These are phyloP conservation scores for Pica pica DNA, from an alignment of 2,113 vertebrate genomes.

Conservation along the genomic window DNA sequence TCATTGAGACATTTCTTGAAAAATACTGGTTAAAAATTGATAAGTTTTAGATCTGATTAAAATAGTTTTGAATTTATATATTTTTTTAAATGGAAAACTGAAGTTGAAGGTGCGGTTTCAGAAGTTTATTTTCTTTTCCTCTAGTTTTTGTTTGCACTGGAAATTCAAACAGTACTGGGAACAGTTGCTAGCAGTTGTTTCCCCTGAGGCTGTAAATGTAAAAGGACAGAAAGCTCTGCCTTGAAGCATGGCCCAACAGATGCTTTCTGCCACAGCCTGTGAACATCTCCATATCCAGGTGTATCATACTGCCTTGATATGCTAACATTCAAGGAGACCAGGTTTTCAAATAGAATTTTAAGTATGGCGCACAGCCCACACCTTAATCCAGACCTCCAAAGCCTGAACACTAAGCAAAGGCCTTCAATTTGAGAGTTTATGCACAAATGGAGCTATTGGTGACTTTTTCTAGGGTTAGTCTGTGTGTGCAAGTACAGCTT, in stretches of 20 bases:
- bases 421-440: not conserved
- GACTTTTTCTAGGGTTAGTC: not conserved
- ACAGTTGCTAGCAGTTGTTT: not conserved
- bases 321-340: not conserved
- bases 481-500: not conserved
- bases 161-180: not conserved
- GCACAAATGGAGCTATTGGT: not conserved
- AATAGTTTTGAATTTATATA: not conserved
- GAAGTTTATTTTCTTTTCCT: not conserved
- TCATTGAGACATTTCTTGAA: not conserved
- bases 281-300: not conserved
- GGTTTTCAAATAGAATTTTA: not conserved
- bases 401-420: not conserved
- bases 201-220: not conserved
- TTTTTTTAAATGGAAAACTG: not conserved
- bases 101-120: not conserved
- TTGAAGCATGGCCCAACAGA: not conserved
- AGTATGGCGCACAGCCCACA: not conserved
- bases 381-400: not conserved
- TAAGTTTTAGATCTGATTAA: not conserved
- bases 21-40: not conserved
- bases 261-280: not conserved
- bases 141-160: not conserved
- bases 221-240: not conserved
- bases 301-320: not conserved